Evolutionary conservation across 2,113 vertebrate genomes (phyloP), one percentile per base, ranked within the genome.

Genomic region (Oreochromis niloticus): DNA sequence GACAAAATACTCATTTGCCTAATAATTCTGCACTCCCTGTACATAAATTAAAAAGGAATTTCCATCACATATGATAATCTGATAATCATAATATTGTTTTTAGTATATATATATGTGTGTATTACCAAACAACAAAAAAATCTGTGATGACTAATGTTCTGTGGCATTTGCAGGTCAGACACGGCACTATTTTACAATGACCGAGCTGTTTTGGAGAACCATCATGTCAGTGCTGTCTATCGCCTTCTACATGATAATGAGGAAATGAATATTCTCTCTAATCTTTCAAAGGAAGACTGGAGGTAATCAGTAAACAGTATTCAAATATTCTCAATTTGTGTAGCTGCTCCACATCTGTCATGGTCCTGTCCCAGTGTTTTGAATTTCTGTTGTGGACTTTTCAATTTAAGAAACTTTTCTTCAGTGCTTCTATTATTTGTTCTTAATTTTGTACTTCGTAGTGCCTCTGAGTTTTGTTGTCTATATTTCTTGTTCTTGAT

Each of bases 231-330:
- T 43, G 97, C 98, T 3, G 97, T 97, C 0, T 99, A 98, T 85
- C 98, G 97, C 34, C 98, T 99, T 78, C 95, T 99, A 5, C 98
- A 99, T 91, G 96, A 97, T 12, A 98, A 98, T 6, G 97, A 98
- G 24, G 98, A 99, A 57, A 98, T 97, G 96, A 98, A 99, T 94
- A 99, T 99, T 94, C 93, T 99, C 54, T 95, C 96, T 84, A 99
- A 99, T 92, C 96, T 99, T 81, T 97, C 98, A 17, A 99, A 98
- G 94, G 98, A 99, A 3, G 98, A 99, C 93, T 99, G 98, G 98
- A 98, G 98, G 98, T 99, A 95, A 97, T 95, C 87, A 39, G 14
- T 54, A 2, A 80, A 48, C 30, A 4, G 14, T 30, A 27, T 73
- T 43, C 22, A 17, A 10, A 17, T 27, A 30, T 73, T 73, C 41